phyloP scores from a whole-genome alignment of 2,113 vertebrate species.

The Oophaga pumilio region DNA sequence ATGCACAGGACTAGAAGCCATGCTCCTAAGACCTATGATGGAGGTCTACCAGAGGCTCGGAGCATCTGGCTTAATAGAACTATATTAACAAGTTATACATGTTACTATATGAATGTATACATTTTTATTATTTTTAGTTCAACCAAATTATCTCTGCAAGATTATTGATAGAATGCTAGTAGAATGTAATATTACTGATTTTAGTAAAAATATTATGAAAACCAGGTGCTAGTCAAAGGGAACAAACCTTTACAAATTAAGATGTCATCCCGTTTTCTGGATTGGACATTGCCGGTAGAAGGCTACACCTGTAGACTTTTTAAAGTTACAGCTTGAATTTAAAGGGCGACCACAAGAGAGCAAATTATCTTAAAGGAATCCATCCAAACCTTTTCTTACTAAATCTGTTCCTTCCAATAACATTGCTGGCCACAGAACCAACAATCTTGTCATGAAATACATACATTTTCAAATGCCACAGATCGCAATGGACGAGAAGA shows the following conservation, averaged over 20 bases:
- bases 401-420: constrained; percentile 40
- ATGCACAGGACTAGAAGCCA: too few species aligned
- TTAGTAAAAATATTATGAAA: neutral
- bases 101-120: too few species aligned
- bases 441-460: constrained; percentile 13
- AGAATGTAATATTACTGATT: neutral
- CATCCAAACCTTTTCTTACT: constrained; percentile 37
- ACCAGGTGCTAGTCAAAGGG: neutral
- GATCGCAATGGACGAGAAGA: constrained; percentile 50
- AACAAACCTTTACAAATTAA: neutral
- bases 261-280: constrained; percentile 1
- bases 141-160: too few species aligned
- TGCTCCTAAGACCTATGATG: too few species aligned
- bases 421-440: constrained; percentile 29
- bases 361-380: constrained; percentile 32
- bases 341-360: neutral
- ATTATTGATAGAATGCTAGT: neutral
- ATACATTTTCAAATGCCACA: constrained; percentile 43
- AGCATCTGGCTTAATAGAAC: too few species aligned
- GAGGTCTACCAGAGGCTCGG: too few species aligned
- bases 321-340: neutral
- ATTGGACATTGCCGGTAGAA: neutral
- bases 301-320: constrained; percentile 16
- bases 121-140: too few species aligned
- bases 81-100: too few species aligned